Evolutionary conservation across 92 coral and sea anemone species (phyloP).

Genomic region (Galaxea fascicularis): DNA sequence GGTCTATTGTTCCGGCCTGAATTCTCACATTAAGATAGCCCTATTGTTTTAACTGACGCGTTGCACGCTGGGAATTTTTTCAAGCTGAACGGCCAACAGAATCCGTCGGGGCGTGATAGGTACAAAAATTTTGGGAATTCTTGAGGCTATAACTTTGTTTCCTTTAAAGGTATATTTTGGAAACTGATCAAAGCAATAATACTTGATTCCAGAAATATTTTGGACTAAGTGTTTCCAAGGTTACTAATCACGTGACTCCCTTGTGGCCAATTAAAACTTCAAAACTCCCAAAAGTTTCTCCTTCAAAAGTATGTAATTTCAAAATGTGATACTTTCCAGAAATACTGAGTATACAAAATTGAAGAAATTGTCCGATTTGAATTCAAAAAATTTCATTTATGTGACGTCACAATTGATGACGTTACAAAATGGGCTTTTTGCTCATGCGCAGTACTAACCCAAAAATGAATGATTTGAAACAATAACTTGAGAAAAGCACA

Average conservation of each 20-base stretch:
- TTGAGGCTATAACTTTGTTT: background rate
- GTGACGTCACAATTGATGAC: constrained; percentile 11
- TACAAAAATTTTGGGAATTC: background rate
- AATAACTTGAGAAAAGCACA: too few relatives aligned
- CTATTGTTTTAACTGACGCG: too few relatives aligned
- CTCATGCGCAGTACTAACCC: constrained; percentile 10
- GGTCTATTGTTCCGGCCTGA: too few relatives aligned
- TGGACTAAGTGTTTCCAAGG: background rate
- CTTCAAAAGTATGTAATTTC: background rate
- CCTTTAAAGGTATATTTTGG: background rate
- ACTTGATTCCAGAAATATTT: background rate
- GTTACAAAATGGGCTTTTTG: background rate
- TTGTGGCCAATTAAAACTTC: background rate
- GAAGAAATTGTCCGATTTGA: constrained; percentile 11
- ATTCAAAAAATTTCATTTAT: constrained; percentile 10
- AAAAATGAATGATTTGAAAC: too few relatives aligned
- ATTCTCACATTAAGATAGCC: too few relatives aligned
- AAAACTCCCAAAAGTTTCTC: background rate
- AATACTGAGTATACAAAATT: background rate
- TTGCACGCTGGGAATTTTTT: background rate
- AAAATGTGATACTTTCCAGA: constrained; percentile 4
- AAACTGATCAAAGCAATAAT: background rate
- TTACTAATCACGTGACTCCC: background rate
- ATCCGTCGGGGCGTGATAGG: background rate
- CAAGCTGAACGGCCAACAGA: background rate